Evolutionary conservation across 2,113 vertebrate species (phyloP), one percentile per base, ranked within the genome.

Genomic region (Pelvicachromis taeniatus): DNA sequence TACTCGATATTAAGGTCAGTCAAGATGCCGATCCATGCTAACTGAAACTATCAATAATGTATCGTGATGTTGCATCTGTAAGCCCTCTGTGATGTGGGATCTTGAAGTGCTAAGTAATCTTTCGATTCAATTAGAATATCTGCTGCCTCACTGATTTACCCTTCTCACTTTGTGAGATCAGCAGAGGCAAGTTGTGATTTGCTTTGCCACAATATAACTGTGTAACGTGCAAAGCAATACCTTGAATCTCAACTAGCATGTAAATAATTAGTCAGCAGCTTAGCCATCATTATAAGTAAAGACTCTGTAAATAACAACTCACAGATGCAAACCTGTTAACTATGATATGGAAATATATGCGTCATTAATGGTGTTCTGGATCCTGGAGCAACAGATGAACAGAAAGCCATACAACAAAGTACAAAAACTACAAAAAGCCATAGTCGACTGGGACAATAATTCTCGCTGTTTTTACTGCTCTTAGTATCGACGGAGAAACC

Each of bases 401-500:
- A 65, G 85, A 88, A 93, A 95, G 91, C 91, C 94, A 91, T 91
- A 90, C 3, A 50, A 87, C 26, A 54, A 87, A 88, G 78, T 87
- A 45, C 26, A 79, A 6, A 65, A 89, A 84, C 59, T 78, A 75
- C 79, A 68, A 81, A 56, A 91, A 94, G 92, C 92, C 92, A 93
- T 94, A 93, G 78, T 52, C 70, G 6, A 82, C 61, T 17, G 4
- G 83, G 54, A 88, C 65, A 54, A 78, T 77, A 81, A 81, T 42
- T 73, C 23, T 78, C 4, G 17, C 23, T 77, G 68, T 87, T 77
- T 80, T 50, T n/a, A 77, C 78, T 82, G 85, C 59, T 80, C 85
- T 92, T 68, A 45, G 55, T 80, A 80, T 88, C 68, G 81, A 82
- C 84, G 23, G 23, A 82, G 85, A 91, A 84, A 55, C 87, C 88